Percentiles rank a stretch among this genome's conserved stretches.
Evolutionary conservation across 1,140 invertebrate species (phyloP).

Genomic region (Rhagoletis zephyria): DNA sequence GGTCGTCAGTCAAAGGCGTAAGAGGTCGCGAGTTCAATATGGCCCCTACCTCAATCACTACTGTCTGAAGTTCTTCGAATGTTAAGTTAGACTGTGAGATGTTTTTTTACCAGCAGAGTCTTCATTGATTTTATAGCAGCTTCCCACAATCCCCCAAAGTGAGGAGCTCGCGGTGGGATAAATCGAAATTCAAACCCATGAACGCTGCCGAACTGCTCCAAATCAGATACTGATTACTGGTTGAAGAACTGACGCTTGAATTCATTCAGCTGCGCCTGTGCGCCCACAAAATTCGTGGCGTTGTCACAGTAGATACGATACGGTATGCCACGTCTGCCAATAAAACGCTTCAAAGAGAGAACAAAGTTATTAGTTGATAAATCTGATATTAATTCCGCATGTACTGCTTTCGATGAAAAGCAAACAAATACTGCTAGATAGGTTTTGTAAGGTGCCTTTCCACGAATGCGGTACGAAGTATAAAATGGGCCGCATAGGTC

Average conservation of each 20-base stretch:
- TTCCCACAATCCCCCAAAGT: constrained; percentile 59
- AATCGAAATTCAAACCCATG: constrained; percentile 62
- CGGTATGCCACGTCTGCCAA: constrained; percentile 54
- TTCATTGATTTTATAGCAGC: constrained; percentile 14
- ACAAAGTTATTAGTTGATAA: constrained; percentile 56
- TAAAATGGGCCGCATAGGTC: constrained; percentile 52
- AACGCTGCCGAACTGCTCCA: constrained; percentile 58
- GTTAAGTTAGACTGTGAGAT: constrained; percentile 23
- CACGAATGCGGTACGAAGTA: neutral
- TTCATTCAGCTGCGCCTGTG: too few relatives aligned
- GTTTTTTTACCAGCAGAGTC: constrained; percentile 31
- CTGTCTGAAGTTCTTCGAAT: constrained; percentile 53
- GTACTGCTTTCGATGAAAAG: constrained; percentile 62
- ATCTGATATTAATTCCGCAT: constrained; percentile 56
- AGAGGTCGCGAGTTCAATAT: constrained; percentile 60
- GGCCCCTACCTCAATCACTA: constrained; percentile 59
- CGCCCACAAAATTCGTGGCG: neutral
- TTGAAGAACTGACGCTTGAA: constrained; percentile 60
- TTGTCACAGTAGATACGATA: too few relatives aligned
- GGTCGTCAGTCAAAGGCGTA: constrained; percentile 56
- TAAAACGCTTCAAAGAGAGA: constrained; percentile 58
- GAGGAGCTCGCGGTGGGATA: constrained; percentile 51
- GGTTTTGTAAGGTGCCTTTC: constrained; percentile 47
- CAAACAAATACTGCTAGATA: constrained; percentile 54
- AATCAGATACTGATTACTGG: constrained; percentile 67